A percentile compares a stretch with the other conserved stretches of the same genome.
phyloP scores from a whole-genome alignment of 2,797 vertebrate genomes.

The Pseudochirops cupreus region DNA sequence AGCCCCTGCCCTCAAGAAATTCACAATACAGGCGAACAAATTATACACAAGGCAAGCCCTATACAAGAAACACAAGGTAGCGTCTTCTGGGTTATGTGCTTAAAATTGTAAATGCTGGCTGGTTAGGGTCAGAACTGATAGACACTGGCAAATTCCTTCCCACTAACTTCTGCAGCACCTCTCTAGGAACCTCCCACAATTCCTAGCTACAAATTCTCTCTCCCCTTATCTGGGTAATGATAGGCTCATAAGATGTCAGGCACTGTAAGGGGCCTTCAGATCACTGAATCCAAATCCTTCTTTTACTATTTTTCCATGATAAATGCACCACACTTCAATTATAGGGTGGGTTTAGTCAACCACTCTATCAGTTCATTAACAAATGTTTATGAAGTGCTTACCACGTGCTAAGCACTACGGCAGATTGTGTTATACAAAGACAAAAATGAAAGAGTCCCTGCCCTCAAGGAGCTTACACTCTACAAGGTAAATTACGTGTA shows the following conservation, averaged over 20 bases:
- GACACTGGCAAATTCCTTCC: neutral
- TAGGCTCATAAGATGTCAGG: neutral
- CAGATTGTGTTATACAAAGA: neutral
- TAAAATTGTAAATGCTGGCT: neutral
- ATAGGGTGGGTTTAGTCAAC: neutral
- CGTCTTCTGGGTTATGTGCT: neutral
- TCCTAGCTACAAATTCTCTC: neutral
- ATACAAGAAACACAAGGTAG: neutral
- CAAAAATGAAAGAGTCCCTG: neutral
- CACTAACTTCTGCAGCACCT: neutral
- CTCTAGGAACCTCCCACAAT: neutral
- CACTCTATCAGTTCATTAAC: neutral
- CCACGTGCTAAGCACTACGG: neutral
- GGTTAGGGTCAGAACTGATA: neutral
- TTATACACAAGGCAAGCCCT: neutral
- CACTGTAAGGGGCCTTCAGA: neutral
- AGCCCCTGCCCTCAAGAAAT: neutral
- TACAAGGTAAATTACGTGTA: neutral
- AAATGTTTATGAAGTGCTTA: neutral
- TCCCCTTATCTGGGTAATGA: neutral
- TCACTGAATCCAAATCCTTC: neutral
- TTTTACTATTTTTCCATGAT: neutral
- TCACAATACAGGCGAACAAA: neutral
- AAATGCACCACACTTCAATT: neutral
- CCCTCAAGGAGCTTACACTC: neutral